These are phyloP conservation scores for Elaphurus davidianus DNA, from an alignment of 2,113 vertebrate species.

Conservation along the genomic window DNA sequence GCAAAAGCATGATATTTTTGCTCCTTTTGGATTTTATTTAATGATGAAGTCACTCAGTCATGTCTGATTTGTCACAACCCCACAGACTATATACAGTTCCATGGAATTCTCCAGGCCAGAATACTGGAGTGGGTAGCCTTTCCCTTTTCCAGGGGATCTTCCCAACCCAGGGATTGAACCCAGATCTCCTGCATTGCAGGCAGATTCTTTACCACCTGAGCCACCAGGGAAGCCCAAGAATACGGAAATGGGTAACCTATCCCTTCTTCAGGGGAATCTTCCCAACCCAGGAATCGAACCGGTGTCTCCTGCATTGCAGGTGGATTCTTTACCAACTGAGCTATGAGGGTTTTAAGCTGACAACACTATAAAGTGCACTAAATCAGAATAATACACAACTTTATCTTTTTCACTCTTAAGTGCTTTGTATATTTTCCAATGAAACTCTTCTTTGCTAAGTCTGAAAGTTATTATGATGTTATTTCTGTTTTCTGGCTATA, in stretches of 20 bases:
- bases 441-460: constrained; percentile 15
- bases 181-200: background rate
- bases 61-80: background rate
- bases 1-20: background rate
- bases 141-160: background rate
- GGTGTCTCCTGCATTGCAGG: background rate
- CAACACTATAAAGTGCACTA: background rate
- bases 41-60: background rate
- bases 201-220: background rate
- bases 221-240: background rate
- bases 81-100: background rate
- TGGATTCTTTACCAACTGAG: background rate
- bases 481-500: background rate
- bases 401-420: background rate
- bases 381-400: constrained; percentile 25
- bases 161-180: background rate
- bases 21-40: background rate
- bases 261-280: background rate
- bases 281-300: background rate
- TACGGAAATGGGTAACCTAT: background rate
- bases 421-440: background rate
- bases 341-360: background rate
- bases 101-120: background rate
- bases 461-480: background rate
- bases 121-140: too few species aligned